Evolutionary conservation across 2,797 vertebrate genomes (phyloP), one percentile per base, ranked within the genome.

Genomic region (Sandelia bainsii): DNA sequence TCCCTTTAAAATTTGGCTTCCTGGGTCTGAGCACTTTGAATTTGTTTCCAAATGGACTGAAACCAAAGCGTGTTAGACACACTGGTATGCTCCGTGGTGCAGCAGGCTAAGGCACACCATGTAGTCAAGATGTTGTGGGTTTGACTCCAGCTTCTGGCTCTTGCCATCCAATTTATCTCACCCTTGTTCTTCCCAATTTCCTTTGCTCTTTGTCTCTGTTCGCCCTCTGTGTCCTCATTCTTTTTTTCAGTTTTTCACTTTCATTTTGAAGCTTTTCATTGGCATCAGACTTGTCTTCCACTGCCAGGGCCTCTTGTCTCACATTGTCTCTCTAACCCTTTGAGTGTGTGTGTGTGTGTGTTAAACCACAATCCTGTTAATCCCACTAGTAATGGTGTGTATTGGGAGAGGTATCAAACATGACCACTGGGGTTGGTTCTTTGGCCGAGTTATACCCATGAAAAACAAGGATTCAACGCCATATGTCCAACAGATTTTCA

Each of bases 321-420:
- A 74, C 74, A 79, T 62, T 71, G 80, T 73, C 84, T 84, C 67
- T 70, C 48, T 74, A 72, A 62, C 81, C 61, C 83, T 69, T 48
- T 62, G 23, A 52, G 44, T 74, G 63, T 61, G 69, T 48, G 65
- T 68, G 66, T 61, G 65, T 48, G 69, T 68, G 59, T 64, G 58
- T 82, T 69, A 62, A 82, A 77, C 73, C 62, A 1, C 78, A 88
- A 86, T 87, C 87, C 81, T 56, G 81, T 81, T 92, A 91, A 92
- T 92, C 91, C 85, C 89, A 86, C 89, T 90, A 87, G 89, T 90
- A 79, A 89, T 90, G 86, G 85, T 90, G 91, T 85, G 89, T 64
- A 84, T 81, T 91, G 89, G 89, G 88, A 89, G 71, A 56, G 34
- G 66, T 78, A 83, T 92, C 88, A 86, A 80, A 89, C 86, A 90